Base-by-base conservation (phyloP, 37 sponge, comb jelly and placozoan genomes). In the Crambe crambe region DNA sequence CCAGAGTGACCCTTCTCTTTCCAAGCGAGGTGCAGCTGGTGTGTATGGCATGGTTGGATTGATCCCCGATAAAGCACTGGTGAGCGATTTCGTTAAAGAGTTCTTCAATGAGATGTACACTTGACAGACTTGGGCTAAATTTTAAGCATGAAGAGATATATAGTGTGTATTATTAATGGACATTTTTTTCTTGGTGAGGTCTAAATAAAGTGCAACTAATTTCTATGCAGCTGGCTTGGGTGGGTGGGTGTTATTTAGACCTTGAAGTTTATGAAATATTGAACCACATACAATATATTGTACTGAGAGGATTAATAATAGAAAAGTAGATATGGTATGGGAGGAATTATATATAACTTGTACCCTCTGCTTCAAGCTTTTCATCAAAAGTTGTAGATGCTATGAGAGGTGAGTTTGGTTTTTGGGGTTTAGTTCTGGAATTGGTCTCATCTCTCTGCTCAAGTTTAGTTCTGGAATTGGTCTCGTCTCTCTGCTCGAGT, bases 11-110 rank as follows among this genome's bases (percentile, higher is more conserved):
- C 86, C 89, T 6, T 43, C 78, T 25, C 57, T 92, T 37, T 69
- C 83, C 31, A 81, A 68, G 25, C 77, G 68, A 34, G 96, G 96
- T 27, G 63, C 79, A 29, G 96, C 96, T 68, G 96, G 83, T 15
- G 72, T 95, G 60, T 95, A 95, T 77, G 96, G 96, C 22, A 89
- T 95, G 96, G 92, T 86, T 26, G 90, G 84, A 17, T 86, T 75
- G 51, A 80, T 95, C 0, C 96, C 96, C 27, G 92, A 95, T 75
- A 77, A 79, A 63, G 80, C 79, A 0, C 29, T 95, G 47, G 80
- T 95, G 2, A 44, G 70, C 29, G 92, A 91, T 21, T 93, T 93
- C 63, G 34, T 93, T 17, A 37, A 70, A n/a, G 76, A 86, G 57
- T 93, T 93, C 47, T 89, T 93, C 44, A 85, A 87, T 36, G 78